Evolutionary conservation across 2,797 vertebrate genomes (phyloP), one percentile per base, ranked within the genome.

Genomic region (Spinibarbus caldwelli): DNA sequence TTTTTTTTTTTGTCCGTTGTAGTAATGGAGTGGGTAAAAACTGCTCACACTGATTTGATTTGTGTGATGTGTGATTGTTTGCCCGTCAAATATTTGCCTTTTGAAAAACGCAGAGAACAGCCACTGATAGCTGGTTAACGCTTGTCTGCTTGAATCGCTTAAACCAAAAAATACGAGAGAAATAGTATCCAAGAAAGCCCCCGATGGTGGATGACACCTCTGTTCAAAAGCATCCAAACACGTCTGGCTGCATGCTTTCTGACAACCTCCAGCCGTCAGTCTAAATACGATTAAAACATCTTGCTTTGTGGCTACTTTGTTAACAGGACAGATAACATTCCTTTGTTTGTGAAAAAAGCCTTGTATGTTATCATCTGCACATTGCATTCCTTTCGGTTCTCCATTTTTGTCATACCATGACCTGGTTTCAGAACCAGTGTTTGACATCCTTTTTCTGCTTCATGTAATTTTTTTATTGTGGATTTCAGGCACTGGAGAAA

Each of bases 401-500:
- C 59, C 34, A 38, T 76, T 84, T 67, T 21, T 66, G 71, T 36
- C n/a, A 52, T 41, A 15, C 36, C 3, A 2, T 66, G 57, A 49
- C 31, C 19, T 76, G 45, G 19, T 66, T 76, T 62, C 21, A 64
- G 15, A 45, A 62, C 1, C n/a, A n/a, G 6, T 17, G 5, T 34
- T 64, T 75, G 19, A 36, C 64, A 36, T 70, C 45, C 43, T 9
- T 57, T 43, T 81, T 81, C n/a, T 29, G 17, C 14, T 54, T 36
- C 6, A n/a, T 36, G 72, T 54, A n/a, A 14, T 75, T 17, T 17
- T 17, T 5, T 5, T 7, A 9, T 81, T 62, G 11, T 15, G 70
- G 23, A 21, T 43, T 45, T 36, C 86, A 96, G 95, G 95, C 82
- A 95, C 95, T 0, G 95, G 95, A 6, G 95, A 96, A 85, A 96